Percentiles rank a stretch among this genome's conserved stretches.
phyloP scores from a whole-genome alignment of 2,113 vertebrate genomes.

The Sinocyclocheilus anshuiensis region DNA sequence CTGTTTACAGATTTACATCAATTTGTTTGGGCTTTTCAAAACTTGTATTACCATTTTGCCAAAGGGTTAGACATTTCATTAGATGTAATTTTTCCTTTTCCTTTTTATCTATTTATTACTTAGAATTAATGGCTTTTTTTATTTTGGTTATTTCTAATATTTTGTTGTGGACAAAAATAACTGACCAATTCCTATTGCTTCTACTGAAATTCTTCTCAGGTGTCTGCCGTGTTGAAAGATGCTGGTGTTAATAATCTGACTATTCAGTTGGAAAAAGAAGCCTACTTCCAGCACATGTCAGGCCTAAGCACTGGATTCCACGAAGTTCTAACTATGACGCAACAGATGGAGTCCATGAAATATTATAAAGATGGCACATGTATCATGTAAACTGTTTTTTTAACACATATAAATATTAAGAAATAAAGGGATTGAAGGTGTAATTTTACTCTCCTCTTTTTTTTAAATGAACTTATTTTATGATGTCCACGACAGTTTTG shows the following conservation, averaged over 20 bases:
- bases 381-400: conserved; percentile 82
- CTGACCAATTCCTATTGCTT: neutral
- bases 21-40: neutral
- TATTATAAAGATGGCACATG: conserved; percentile 92
- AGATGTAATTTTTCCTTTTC: neutral
- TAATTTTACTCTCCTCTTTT: neutral
- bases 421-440: conserved; percentile 39
- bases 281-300: conserved; percentile 98
- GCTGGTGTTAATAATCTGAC: conserved; percentile 93
- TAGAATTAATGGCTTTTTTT: neutral
- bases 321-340: conserved; percentile 92
- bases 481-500: neutral
- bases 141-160: conserved; percentile 42
- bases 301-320: conserved; percentile 95
- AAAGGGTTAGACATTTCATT: neutral
- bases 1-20: neutral
- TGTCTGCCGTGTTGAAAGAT: conserved; percentile 91
- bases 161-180: neutral
- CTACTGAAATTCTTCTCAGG: conserved; percentile 70
- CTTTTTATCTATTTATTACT: neutral
- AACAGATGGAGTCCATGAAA: conserved; percentile 93
- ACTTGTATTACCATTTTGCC: too few relatives aligned
- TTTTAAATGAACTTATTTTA: neutral
- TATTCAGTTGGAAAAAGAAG: conserved; percentile 97
- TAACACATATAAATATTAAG: conserved; percentile 59